Conservation (phyloP, 1,140 invertebrate species). For the Drosophila sp. region DNA sequence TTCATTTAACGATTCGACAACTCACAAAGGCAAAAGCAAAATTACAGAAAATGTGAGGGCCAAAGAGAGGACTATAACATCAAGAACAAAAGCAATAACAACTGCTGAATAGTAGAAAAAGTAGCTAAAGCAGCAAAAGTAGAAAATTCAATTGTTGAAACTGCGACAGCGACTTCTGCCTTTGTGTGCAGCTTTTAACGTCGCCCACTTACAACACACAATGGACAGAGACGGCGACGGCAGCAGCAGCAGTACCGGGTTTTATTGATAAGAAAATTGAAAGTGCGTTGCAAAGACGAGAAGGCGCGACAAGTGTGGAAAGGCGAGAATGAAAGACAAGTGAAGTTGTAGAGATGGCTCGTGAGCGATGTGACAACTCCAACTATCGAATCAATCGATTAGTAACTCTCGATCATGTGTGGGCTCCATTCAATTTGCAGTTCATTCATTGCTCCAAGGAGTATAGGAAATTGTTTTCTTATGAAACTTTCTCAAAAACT, state of each 20-base stretch:
- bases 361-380: slow-evolving; percentile 2
- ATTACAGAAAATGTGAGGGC: slow-evolving; percentile 50
- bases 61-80: background rate
- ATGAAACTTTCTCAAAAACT: background rate
- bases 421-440: too few relatives aligned
- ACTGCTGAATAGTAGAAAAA: slow-evolving; percentile 63
- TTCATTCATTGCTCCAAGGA: too few relatives aligned
- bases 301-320: slow-evolving; percentile 20
- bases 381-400: slow-evolving; percentile 3
- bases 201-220: slow-evolving; percentile 68
- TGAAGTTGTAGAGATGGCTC: slow-evolving; percentile 6
- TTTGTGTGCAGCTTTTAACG: slow-evolving; percentile 44
- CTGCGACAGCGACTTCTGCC: slow-evolving; percentile 48
- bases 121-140: slow-evolving; percentile 65
- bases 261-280: slow-evolving; percentile 78
- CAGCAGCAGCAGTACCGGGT: slow-evolving; percentile 16
- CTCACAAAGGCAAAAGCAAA: slow-evolving; percentile 59
- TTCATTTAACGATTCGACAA: slow-evolving; percentile 55
- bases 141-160: slow-evolving; percentile 76
- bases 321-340: slow-evolving; percentile 15
- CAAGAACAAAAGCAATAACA: slow-evolving; percentile 33
- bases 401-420: background rate
- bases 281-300: slow-evolving; percentile 65
- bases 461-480: too few relatives aligned
- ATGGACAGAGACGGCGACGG: slow-evolving; percentile 1